These are phyloP conservation scores for Isichthys henryi DNA, from an alignment of 2,113 vertebrate species.

Conservation along the genomic window DNA sequence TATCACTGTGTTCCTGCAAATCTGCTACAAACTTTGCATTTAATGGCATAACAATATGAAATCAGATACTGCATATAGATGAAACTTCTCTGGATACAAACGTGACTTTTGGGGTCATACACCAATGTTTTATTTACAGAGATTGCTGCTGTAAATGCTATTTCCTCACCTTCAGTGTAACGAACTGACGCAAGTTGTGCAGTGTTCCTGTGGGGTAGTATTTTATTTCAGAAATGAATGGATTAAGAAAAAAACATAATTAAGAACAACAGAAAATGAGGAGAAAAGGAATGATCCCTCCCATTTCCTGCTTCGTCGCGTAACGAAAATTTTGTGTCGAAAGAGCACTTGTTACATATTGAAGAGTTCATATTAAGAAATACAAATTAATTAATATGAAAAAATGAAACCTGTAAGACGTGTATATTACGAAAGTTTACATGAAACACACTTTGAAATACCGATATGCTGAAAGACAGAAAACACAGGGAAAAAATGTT, in stretches of 20 bases:
- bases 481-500: background rate
- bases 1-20: background rate
- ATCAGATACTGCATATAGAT: background rate
- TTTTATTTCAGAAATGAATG: slow-evolving; percentile 51
- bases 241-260: slow-evolving; percentile 51
- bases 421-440: background rate
- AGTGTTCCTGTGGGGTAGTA: slow-evolving; percentile 56
- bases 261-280: slow-evolving; percentile 49
- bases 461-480: background rate
- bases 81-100: background rate
- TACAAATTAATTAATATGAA: background rate
- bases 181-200: slow-evolving; percentile 59
- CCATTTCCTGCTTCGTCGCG: background rate
- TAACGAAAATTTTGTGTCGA: background rate
- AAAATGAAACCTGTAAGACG: background rate
- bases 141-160: slow-evolving; percentile 34
- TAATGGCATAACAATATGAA: background rate
- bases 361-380: too few species aligned
- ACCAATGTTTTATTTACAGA: slow-evolving; percentile 10
- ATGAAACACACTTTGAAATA: background rate
- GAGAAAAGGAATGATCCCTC: background rate
- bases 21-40: background rate
- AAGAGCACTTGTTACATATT: background rate
- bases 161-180: slow-evolving; percentile 68
- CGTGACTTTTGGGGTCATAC: background rate